A percentile compares a stretch with the other conserved stretches of the same genome.
Evolutionary conservation across 1,140 invertebrate genomes (phyloP).

Genomic region (Heliconius eleuchia): DNA sequence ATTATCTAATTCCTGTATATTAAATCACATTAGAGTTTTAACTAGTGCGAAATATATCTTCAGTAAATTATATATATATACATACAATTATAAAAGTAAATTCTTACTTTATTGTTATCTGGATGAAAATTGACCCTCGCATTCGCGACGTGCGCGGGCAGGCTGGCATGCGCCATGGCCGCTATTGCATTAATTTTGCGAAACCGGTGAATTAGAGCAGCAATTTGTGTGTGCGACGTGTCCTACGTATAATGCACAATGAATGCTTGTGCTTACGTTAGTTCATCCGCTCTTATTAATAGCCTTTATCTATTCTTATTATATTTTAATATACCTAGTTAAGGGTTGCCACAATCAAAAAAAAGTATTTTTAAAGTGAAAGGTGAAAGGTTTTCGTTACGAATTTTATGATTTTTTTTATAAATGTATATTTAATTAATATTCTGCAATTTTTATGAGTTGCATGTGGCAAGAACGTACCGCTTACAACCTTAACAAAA

Average conservation of each 20-base stretch:
- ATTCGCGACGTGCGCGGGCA: constrained; percentile 30
- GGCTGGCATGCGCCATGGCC: constrained; percentile 49
- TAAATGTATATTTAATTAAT: background rate
- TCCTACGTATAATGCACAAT: constrained; percentile 63
- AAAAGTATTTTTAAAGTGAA: background rate
- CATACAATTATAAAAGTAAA: background rate
- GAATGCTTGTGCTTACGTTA: constrained; percentile 55
- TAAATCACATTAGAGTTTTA: too few relatives aligned
- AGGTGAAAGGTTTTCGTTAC: background rate
- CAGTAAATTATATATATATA: too few relatives aligned
- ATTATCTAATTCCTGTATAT: too few relatives aligned
- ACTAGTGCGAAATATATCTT: too few relatives aligned
- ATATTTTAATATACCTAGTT: background rate
- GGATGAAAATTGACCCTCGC: constrained; percentile 30
- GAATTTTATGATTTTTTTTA: background rate
- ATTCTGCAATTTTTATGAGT: background rate
- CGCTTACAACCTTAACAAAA: background rate
- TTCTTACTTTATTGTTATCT: background rate
- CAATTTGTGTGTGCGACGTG: constrained; percentile 71
- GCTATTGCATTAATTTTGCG: constrained; percentile 67
- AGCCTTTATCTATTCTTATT: background rate
- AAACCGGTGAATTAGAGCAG: constrained; percentile 75
- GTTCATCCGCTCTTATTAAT: constrained; percentile 36
- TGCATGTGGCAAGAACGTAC: background rate
- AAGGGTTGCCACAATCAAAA: background rate